A percentile compares a stretch with the other conserved stretches of the same genome.
phyloP scores from a whole-genome alignment of 2,113 vertebrate species.

The Leucosticte australis region DNA sequence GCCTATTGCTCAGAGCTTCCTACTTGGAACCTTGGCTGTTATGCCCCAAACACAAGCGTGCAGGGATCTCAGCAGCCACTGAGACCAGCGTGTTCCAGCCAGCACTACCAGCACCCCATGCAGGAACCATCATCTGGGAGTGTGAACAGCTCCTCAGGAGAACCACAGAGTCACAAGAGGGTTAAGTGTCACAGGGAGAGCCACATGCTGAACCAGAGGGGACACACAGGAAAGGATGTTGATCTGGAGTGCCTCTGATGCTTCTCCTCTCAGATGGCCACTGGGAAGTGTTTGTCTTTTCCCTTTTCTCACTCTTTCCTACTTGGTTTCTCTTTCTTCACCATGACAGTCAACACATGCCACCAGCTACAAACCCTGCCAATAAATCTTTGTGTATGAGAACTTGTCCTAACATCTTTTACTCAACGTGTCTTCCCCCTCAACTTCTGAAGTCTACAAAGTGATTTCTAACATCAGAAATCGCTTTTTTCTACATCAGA shows the following conservation, averaged over 20 bases:
- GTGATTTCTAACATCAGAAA: background rate
- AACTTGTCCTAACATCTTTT: background rate
- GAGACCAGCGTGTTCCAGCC: background rate
- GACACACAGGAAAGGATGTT: background rate
- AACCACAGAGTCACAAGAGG: fast-evolving
- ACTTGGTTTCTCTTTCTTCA: background rate
- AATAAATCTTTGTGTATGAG: background rate
- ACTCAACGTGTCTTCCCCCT: background rate
- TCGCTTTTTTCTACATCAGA: background rate
- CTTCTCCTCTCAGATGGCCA: background rate
- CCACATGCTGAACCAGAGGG: background rate
- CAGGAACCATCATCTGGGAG: background rate
- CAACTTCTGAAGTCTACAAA: background rate
- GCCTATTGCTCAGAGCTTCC: background rate
- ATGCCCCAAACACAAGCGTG: background rate
- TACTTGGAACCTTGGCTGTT: background rate
- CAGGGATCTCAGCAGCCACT: background rate
- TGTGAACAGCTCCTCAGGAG: background rate
- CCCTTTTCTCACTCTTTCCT: background rate
- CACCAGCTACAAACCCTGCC: background rate
- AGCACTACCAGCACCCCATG: background rate
- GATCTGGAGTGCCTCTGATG: too few species aligned
- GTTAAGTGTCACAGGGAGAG: background rate
- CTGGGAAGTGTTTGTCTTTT: background rate
- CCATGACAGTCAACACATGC: background rate